These are phyloP conservation scores for Anthopleura sola DNA, from an alignment of 64 coral and sea anemone genomes.

Conservation along the genomic window DNA sequence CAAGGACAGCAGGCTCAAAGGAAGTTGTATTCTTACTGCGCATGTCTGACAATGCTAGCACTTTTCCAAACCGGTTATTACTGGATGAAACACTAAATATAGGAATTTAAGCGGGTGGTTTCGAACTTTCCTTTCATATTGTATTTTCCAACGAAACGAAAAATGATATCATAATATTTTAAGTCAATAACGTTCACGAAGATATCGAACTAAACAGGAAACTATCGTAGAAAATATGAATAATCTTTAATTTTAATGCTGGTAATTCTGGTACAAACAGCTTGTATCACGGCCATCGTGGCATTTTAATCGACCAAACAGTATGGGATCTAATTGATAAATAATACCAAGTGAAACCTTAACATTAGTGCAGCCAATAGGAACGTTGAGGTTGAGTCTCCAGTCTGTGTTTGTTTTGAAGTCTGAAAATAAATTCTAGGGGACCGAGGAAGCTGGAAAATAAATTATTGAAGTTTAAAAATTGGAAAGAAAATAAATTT, in stretches of 20 bases:
- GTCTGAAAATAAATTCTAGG: background rate
- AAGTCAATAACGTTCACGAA: background rate
- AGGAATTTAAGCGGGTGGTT: background rate
- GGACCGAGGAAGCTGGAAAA: background rate
- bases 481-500: background rate
- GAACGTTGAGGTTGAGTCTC: background rate
- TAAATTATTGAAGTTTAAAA: background rate
- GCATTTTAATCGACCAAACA: background rate
- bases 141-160: background rate
- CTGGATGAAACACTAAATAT: no score
- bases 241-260: background rate
- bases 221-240: background rate
- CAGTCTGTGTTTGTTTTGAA: background rate
- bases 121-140: background rate
- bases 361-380: background rate
- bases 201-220: background rate
- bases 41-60: background rate
- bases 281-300: background rate
- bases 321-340: background rate
- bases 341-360: background rate
- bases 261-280: background rate
- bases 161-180: background rate
- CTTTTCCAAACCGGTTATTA: background rate
- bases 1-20: background rate
- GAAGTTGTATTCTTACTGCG: background rate